Conservation (phyloP, 1,140 invertebrate genomes). For the Pinna nobilis region DNA sequence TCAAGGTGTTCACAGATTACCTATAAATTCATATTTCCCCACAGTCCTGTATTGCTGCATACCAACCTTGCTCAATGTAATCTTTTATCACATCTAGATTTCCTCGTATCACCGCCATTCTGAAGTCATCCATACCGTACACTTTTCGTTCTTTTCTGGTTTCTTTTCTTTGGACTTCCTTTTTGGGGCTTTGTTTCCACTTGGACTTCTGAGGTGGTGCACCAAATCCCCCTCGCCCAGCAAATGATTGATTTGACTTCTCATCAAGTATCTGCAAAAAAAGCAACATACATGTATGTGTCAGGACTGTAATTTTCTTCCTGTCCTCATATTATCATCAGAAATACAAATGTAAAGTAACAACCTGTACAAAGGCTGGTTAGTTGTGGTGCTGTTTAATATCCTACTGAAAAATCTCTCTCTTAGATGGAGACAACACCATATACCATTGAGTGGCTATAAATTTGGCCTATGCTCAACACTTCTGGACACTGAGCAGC, state of each 20-base stretch:
- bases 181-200: neutral
- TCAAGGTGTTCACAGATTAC: neutral
- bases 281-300: neutral
- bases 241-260: neutral
- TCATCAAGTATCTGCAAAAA: neutral
- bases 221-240: constrained; percentile 44
- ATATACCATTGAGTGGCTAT: too few relatives aligned
- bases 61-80: constrained; percentile 61
- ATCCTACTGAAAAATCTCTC: too few relatives aligned
- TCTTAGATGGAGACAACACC: too few relatives aligned
- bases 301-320: too few relatives aligned
- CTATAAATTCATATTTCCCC: neutral
- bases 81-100: constrained; percentile 56
- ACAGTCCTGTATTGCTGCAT: neutral
- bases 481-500: too few relatives aligned
- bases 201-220: constrained; percentile 15
- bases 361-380: too few relatives aligned
- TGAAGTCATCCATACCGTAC: constrained; percentile 63
- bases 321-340: too few relatives aligned
- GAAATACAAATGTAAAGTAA: too few relatives aligned
- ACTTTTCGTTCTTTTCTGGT: constrained; percentile 17
- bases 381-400: too few relatives aligned
- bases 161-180: constrained; percentile 21
- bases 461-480: too few relatives aligned
- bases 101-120: constrained; percentile 65